Evolutionary conservation across 2,113 vertebrate species (phyloP).

Genomic region (Emydocephalus ijimae): DNA sequence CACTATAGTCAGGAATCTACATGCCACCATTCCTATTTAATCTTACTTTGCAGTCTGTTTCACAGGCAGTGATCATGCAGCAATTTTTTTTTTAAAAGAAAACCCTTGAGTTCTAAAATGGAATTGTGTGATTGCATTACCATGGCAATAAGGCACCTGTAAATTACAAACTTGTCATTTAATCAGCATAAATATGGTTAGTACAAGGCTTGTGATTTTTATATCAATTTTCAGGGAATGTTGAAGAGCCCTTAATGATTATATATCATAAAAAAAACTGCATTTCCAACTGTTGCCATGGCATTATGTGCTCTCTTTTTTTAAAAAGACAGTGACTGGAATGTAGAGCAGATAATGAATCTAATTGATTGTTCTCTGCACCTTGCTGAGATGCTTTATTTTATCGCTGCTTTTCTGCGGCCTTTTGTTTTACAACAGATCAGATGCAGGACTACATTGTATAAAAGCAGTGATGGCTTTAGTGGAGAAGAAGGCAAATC

Average conservation of each 20-base stretch:
- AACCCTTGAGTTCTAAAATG: slow-evolving; percentile 72
- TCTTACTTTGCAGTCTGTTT: slow-evolving; percentile 67
- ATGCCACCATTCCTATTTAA: slow-evolving; percentile 73
- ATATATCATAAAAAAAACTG: slow-evolving; percentile 69
- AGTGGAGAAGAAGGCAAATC: slow-evolving; percentile 50
- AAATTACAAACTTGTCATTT: slow-evolving; percentile 80
- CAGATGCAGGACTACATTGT: slow-evolving; percentile 48
- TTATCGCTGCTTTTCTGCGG: slow-evolving; percentile 56
- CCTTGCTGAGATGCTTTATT: slow-evolving; percentile 61
- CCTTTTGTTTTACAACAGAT: slow-evolving; percentile 58
- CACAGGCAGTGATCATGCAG: slow-evolving; percentile 68
- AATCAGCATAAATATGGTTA: slow-evolving; percentile 74
- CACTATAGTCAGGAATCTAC: slow-evolving; percentile 75
- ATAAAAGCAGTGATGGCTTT: slow-evolving; percentile 49
- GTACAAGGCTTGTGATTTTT: slow-evolving; percentile 65
- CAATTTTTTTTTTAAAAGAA: slow-evolving; percentile 68
- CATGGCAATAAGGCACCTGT: slow-evolving; percentile 75
- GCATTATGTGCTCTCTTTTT: slow-evolving; percentile 67
- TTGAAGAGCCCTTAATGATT: slow-evolving; percentile 73
- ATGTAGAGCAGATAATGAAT: slow-evolving; percentile 75
- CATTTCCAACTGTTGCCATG: slow-evolving; percentile 76
- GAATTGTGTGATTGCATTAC: slow-evolving; percentile 75
- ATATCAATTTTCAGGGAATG: slow-evolving; percentile 57
- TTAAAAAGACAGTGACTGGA: slow-evolving; percentile 71
- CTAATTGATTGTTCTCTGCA: slow-evolving; percentile 71